These are phyloP conservation scores for Patella depressa DNA, from an alignment of 2,888 invertebrate species.

Conservation along the genomic window DNA sequence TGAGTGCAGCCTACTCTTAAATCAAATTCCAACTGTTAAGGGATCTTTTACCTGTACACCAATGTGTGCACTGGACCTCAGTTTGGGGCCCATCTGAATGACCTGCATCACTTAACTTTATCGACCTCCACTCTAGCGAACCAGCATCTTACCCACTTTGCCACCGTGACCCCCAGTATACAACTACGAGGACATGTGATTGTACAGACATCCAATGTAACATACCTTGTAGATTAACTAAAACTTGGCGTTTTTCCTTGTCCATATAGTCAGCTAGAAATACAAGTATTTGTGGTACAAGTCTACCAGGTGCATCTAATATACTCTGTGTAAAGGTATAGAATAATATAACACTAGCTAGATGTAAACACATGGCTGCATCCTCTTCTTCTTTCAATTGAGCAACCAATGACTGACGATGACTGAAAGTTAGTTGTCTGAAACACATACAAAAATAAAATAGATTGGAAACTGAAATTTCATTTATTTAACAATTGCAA, in stretches of 20 bases:
- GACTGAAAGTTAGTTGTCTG: slow-evolving; percentile 82
- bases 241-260: slow-evolving; percentile 77
- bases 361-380: slow-evolving; percentile 67
- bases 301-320: slow-evolving; percentile 93
- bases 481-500: too few relatives aligned
- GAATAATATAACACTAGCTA: slow-evolving; percentile 78
- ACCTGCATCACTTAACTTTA: too few relatives aligned
- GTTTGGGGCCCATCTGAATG: neutral
- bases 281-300: slow-evolving; percentile 85
- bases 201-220: slow-evolving; percentile 20
- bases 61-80: neutral
- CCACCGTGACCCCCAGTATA: neutral
- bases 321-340: slow-evolving; percentile 85
- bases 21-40: too few relatives aligned
- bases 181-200: neutral
- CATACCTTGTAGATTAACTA: slow-evolving; percentile 86
- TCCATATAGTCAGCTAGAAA: slow-evolving; percentile 82
- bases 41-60: too few relatives aligned
- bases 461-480: too few relatives aligned
- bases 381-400: slow-evolving; percentile 77
- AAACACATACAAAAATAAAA: slow-evolving; percentile 46
- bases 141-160: too few relatives aligned
- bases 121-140: too few relatives aligned
- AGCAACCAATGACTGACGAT: slow-evolving; percentile 85
- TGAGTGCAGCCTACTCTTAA: too few relatives aligned